These are phyloP conservation scores for Tetanocera ferruginea DNA, from an alignment of 2,888 invertebrate species.

Conservation along the genomic window DNA sequence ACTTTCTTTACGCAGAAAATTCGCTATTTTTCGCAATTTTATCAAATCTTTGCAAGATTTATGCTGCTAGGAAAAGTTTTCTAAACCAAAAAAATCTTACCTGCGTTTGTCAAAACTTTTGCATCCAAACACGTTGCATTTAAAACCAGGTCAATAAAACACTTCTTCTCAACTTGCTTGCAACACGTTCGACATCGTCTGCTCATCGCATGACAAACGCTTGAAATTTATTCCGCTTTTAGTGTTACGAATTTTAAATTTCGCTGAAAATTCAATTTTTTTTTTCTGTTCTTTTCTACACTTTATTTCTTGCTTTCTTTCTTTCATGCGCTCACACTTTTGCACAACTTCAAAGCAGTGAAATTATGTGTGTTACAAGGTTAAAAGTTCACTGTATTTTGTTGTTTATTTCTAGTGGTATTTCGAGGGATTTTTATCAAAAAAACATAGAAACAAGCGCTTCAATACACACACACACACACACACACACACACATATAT, in stretches of 20 bases:
- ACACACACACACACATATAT: not conserved
- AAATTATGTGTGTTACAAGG: conserved; percentile 22
- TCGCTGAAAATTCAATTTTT: not conserved
- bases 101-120: no score
- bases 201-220: not conserved
- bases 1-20: no score
- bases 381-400: conserved; percentile 31
- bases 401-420: not conserved
- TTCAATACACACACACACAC: not conserved
- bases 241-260: not conserved
- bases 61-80: no score
- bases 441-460: not conserved
- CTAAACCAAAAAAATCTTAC: no score
- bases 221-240: not conserved
- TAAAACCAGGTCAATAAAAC: not conserved
- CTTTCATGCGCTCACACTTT: not conserved
- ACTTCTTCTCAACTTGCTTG: not conserved
- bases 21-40: no score
- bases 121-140: not conserved
- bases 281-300: no score
- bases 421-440: no score
- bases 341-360: not conserved
- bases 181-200: not conserved
- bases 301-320: no score
- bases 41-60: no score